Percentiles rank a stretch among this genome's conserved stretches.
phyloP scores from a whole-genome alignment of 2,797 vertebrate species.

The Bradypus variegatus region DNA sequence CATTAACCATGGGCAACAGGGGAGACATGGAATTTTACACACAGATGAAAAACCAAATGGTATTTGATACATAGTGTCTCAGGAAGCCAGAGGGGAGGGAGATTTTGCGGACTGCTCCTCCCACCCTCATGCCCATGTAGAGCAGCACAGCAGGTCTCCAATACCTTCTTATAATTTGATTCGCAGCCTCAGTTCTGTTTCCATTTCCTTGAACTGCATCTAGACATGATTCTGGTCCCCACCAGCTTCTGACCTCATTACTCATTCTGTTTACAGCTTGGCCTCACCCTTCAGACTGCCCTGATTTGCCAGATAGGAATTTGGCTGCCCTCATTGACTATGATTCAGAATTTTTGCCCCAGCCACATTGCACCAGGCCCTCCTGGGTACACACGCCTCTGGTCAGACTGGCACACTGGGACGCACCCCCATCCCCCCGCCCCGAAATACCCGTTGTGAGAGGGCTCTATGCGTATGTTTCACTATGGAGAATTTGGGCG shows the following conservation, averaged over 20 bases:
- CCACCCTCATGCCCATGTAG: background rate
- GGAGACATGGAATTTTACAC: background rate
- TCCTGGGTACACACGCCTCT: background rate
- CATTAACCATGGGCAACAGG: background rate
- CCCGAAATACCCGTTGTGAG: background rate
- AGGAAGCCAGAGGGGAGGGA: background rate
- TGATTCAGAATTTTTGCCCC: constrained; percentile 54
- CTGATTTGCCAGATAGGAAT: constrained; percentile 65
- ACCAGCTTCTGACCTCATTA: constrained; percentile 64
- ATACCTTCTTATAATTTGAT: constrained; percentile 23
- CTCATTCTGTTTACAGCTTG: constrained; percentile 61
- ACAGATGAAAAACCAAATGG: background rate
- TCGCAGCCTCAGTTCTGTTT: constrained; percentile 35
- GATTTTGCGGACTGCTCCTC: background rate
- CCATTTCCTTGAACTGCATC: constrained; percentile 51
- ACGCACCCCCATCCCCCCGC: background rate
- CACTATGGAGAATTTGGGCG: background rate
- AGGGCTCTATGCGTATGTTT: background rate
- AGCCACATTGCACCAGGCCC: background rate
- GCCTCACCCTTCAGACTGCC: constrained; percentile 61
- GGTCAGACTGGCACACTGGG: background rate
- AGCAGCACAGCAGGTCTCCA: background rate
- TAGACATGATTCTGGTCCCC: constrained; percentile 55
- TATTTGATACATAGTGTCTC: too few species aligned
- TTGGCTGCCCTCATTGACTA: constrained; percentile 54